Evolutionary conservation across 1,140 invertebrate species (phyloP), one percentile per base, ranked within the genome.

Genomic region (Chlorops oryzae): DNA sequence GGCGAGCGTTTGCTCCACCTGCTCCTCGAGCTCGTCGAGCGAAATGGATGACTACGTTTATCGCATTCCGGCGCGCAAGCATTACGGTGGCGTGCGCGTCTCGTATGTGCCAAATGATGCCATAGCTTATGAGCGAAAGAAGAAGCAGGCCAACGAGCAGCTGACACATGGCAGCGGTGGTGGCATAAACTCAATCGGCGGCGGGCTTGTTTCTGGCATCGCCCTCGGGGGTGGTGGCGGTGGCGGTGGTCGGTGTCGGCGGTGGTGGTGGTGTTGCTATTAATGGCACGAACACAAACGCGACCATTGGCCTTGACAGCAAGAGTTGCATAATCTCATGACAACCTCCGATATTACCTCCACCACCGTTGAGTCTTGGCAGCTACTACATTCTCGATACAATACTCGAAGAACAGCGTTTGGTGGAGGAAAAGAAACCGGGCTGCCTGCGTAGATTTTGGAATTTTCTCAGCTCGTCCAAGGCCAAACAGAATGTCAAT

Each of bases 71-170:
- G 82, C 85, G 6, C 76, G 88, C 55, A 75, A 85, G 61, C 86
- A 88, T 3, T 92, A 90, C 61, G 88, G 88, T 12, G 88, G 88
- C 28, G 89, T 91, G 2, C 71, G 89, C 38, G 89, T 91, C 52
- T 89, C 87, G 5, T 93, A 92, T 72, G 88, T 93, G 49, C 89
- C 88, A 52, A 92, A 91, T 63, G 89, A 92, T 73, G 84, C 87
- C 0, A 74, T 92, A 10, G 87, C 87, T 12, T 87, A 83, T 60
- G 86, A 86, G n/a, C 77, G 81, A 51, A 76, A 85, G 52, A 78
- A 84, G 50, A 75, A 83, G 51, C 75, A 77, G 48, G 65, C 75
- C 61, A 45, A 28, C n/a, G 24, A 28, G 77, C 41, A 47, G 48
- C 10, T 21, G 32, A 23, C 12, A 6, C 35, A 62, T 55, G 75